Evolutionary conservation across 2,797 vertebrate species (phyloP).

Genomic region (Ctenopoma multispine): DNA sequence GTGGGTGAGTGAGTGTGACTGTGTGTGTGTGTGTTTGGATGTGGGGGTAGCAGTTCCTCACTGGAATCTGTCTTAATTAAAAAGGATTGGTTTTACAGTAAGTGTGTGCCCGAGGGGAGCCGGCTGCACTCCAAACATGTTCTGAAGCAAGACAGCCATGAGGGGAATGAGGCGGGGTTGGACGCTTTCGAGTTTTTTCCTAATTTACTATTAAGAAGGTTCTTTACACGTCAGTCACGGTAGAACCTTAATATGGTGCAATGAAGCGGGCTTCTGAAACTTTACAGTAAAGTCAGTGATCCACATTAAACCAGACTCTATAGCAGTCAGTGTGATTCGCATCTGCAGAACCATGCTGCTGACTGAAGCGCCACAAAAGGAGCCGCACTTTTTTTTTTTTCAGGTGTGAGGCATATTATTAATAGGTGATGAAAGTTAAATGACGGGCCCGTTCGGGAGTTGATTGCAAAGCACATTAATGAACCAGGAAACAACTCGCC

Average conservation of each 20-base stretch:
- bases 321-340: background rate
- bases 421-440: slow-evolving; percentile 53
- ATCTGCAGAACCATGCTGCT: background rate
- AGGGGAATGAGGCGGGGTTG: background rate
- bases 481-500: slow-evolving; percentile 23
- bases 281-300: background rate
- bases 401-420: slow-evolving; percentile 29
- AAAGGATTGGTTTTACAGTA: slow-evolving; percentile 72
- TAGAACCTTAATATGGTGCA: background rate
- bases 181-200: background rate
- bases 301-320: background rate
- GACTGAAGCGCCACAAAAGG: background rate
- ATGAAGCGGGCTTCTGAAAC: background rate
- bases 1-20: slow-evolving; percentile 25
- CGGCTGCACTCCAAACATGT: slow-evolving; percentile 62
- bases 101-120: slow-evolving; percentile 61
- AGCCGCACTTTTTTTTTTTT: slow-evolving; percentile 9
- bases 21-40: slow-evolving; percentile 35
- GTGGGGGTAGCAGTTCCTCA: slow-evolving; percentile 49
- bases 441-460: slow-evolving; percentile 39
- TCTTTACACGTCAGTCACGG: background rate
- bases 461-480: slow-evolving; percentile 38
- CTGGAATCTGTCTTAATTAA: slow-evolving; percentile 80
- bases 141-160: slow-evolving; percentile 22
- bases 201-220: background rate